A percentile compares a stretch with the other conserved stretches of the same genome.
These are phyloP conservation scores for Melanocharis versteri DNA, from an alignment of 2,113 vertebrate species.

Conservation along the genomic window DNA sequence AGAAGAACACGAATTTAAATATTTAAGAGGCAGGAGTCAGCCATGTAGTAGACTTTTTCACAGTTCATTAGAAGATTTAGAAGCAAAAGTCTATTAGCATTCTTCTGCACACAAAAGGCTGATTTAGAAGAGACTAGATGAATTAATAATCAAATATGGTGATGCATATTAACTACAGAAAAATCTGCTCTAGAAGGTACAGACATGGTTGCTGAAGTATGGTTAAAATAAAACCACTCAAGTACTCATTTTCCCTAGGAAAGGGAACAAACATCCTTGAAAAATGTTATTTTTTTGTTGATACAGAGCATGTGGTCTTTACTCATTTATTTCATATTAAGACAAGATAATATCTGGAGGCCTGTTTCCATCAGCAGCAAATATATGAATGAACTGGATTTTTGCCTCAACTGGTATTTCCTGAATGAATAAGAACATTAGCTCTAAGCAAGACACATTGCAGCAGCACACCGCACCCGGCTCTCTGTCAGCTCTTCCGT, in stretches of 20 bases:
- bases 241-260: not conserved
- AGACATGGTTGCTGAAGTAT: not conserved
- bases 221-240: conserved; percentile 16
- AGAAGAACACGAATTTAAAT: conserved; percentile 19
- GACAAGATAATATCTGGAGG: not conserved
- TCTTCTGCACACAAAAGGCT: conserved; percentile 42
- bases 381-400: not conserved
- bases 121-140: conserved; percentile 52
- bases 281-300: not conserved
- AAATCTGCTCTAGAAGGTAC: not conserved
- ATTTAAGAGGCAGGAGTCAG: conserved; percentile 54
- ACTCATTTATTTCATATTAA: not conserved
- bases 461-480: not conserved
- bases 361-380: not conserved
- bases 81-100: conserved; percentile 58
- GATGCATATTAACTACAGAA: conserved; percentile 61
- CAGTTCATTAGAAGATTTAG: conserved; percentile 48
- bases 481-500: not conserved
- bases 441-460: not conserved
- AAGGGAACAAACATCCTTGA: not conserved
- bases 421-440: not conserved
- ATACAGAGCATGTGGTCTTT: not conserved
- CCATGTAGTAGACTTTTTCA: not conserved
- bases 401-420: not conserved
- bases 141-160: conserved; percentile 64